Conservation (phyloP, 2,888 invertebrate species). For the Heliconius ethilla region DNA sequence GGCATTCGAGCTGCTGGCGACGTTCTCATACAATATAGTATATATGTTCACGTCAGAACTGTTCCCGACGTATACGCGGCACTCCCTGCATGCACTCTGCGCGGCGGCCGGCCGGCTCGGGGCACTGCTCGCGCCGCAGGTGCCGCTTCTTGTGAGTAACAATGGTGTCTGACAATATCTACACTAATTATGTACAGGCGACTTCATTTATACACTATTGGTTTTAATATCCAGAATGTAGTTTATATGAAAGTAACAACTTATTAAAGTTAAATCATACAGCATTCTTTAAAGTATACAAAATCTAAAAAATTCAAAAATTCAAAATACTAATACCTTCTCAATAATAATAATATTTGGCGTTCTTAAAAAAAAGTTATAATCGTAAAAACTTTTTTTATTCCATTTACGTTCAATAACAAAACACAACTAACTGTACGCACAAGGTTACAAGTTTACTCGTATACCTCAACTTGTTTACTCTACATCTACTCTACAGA, state of each 20-base stretch:
- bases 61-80: slow-evolving; percentile 87
- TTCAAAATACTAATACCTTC: too few relatives aligned
- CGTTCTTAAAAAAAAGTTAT: too few relatives aligned
- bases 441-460: too few relatives aligned
- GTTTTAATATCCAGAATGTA: too few relatives aligned
- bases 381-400: too few relatives aligned
- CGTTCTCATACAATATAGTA: slow-evolving; percentile 85
- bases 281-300: too few relatives aligned
- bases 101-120: slow-evolving; percentile 87
- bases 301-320: too few relatives aligned
- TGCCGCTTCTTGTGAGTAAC: slow-evolving; percentile 83
- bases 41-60: slow-evolving; percentile 88
- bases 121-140: slow-evolving; percentile 87
- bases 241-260: too few relatives aligned
- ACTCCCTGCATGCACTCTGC: slow-evolving; percentile 86
- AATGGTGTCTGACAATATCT: not conserved
- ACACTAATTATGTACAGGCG: not conserved
- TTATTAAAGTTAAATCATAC: too few relatives aligned
- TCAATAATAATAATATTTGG: too few relatives aligned
- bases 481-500: slow-evolving; percentile 53
- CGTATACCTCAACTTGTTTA: not conserved
- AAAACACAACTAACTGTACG: not conserved
- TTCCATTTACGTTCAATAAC: not conserved
- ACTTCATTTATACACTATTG: not conserved
- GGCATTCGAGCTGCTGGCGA: slow-evolving; percentile 85